phyloP scores from a whole-genome alignment of 1,140 invertebrate genomes.

The Drosophila yakuba region DNA sequence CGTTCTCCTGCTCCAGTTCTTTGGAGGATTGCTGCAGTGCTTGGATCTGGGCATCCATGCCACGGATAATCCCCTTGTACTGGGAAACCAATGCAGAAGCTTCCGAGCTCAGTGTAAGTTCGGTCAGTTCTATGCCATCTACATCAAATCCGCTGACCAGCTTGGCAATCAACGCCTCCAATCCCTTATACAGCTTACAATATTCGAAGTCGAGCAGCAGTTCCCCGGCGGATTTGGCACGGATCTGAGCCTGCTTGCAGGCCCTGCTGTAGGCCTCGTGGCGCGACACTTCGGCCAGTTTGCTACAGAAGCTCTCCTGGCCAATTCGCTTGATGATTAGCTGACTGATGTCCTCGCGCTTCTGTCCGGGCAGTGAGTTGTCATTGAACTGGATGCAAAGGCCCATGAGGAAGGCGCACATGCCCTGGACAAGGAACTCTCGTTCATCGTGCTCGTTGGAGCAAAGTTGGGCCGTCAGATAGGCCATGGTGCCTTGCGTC shows the following conservation, averaged over 20 bases:
- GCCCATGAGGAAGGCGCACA: slow-evolving; percentile 97
- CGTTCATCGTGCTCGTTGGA: slow-evolving; percentile 94
- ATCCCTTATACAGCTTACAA: slow-evolving; percentile 93
- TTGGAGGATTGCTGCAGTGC: slow-evolving; percentile 87
- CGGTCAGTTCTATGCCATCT: slow-evolving; percentile 85
- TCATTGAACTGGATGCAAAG: slow-evolving; percentile 97
- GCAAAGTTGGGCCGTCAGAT: slow-evolving; percentile 91
- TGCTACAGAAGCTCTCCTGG: slow-evolving; percentile 94
- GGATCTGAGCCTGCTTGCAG: slow-evolving; percentile 96
- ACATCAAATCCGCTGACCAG: slow-evolving; percentile 76
- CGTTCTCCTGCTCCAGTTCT: slow-evolving; percentile 86
- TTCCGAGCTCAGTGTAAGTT: slow-evolving; percentile 85
- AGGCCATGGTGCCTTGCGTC: slow-evolving; percentile 94
- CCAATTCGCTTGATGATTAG: slow-evolving; percentile 96
- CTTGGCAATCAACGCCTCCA: slow-evolving; percentile 86
- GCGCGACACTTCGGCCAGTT: slow-evolving; percentile 93
- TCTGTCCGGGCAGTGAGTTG: slow-evolving; percentile 91
- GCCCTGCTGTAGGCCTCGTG: slow-evolving; percentile 96
- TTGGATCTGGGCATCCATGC: slow-evolving; percentile 92
- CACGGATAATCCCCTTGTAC: slow-evolving; percentile 95
- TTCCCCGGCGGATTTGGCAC: slow-evolving; percentile 90
- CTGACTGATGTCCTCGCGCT: slow-evolving; percentile 92
- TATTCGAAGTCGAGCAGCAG: slow-evolving; percentile 98
- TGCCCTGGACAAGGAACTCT: slow-evolving; percentile 94
- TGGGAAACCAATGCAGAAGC: slow-evolving; percentile 88